Base-by-base conservation (phyloP, 1,140 invertebrate species). In the Aphis craccivora region DNA sequence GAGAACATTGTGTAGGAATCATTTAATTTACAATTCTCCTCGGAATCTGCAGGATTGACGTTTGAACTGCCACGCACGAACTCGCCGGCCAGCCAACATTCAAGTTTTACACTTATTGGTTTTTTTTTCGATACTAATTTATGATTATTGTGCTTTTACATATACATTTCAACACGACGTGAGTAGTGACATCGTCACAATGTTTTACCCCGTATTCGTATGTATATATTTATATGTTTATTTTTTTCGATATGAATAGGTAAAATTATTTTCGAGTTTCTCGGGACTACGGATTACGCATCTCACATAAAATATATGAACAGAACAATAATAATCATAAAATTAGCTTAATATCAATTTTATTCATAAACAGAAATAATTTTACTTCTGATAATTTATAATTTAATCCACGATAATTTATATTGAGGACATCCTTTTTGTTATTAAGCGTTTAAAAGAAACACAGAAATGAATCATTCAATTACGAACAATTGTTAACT, bases 351-450 rank as follows among this genome's bases (percentile, higher is more conserved):
- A 18, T 20, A 87, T 11, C 22, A 3, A 43, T 43, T 84, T 84
- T 30, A 22, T 84, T 43, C 83, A 84, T 40, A 30, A 40, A 76
- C 30, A 45, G 43, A 87, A 88, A 51, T 35, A 88, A 25, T 51
- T 90, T 37, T 37, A n/a, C 5, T 55, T 90, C 25, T 35, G 20
- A 90, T 90, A 55, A 90, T 55, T 55, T 90, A 90, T 30, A 55
- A 89, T 89, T 89, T 89, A 89, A 89, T 43, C 48, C 35, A 55
- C 88, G 25, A 55, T 90, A 90, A 60, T 60, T 90, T 90, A 90
- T 40, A 90, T 60, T 90, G 88, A 55, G 35, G 88, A 90, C 88
- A 60, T 90, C 88, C 88, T 90, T 90, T 60, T 90, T 90, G 51
- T 60, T 89, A 53, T 53, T 25, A 55, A 89, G n/a, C 51, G 53